Evolutionary conservation across 2,797 vertebrate genomes (phyloP).

Genomic region (Sebastes minor): DNA sequence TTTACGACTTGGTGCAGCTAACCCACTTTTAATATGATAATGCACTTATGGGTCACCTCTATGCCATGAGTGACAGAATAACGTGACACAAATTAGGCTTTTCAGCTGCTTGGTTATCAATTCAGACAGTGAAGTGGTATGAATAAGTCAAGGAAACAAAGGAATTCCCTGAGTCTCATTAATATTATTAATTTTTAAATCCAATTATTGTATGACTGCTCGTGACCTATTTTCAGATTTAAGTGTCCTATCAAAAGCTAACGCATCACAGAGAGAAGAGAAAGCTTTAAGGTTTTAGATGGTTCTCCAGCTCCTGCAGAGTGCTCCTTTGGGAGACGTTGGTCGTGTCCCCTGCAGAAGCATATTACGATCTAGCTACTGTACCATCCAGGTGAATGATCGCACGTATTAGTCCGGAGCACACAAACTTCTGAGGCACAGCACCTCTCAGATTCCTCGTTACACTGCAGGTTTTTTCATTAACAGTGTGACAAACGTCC

Average conservation of each 20-base stretch:
- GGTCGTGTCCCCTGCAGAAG: constrained; percentile 37
- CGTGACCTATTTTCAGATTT: constrained; percentile 81
- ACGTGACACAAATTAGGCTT: constrained; percentile 64
- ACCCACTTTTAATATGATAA: constrained; percentile 37
- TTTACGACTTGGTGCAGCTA: not conserved
- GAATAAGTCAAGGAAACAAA: constrained; percentile 81
- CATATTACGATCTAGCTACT: constrained; percentile 37
- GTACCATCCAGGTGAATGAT: constrained; percentile 75
- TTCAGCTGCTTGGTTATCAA: constrained; percentile 67
- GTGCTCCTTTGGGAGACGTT: constrained; percentile 32
- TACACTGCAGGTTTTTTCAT: constrained; percentile 85
- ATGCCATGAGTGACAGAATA: constrained; percentile 43
- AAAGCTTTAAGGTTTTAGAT: constrained; percentile 31
- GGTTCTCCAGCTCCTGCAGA: constrained; percentile 19
- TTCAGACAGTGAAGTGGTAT: constrained; percentile 71
- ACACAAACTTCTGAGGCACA: constrained; percentile 84
- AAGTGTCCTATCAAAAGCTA: constrained; percentile 70
- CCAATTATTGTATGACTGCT: constrained; percentile 78
- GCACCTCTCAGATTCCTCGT: constrained; percentile 82
- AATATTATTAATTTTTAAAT: constrained; percentile 85
- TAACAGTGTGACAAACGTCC: constrained; percentile 61
- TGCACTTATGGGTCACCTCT: constrained; percentile 25
- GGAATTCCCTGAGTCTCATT: constrained; percentile 77
- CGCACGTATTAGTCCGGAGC: constrained; percentile 81
- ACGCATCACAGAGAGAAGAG: constrained; percentile 43